phyloP scores from a whole-genome alignment of 2,797 vertebrate species.

The Semaprochilodus insignis region DNA sequence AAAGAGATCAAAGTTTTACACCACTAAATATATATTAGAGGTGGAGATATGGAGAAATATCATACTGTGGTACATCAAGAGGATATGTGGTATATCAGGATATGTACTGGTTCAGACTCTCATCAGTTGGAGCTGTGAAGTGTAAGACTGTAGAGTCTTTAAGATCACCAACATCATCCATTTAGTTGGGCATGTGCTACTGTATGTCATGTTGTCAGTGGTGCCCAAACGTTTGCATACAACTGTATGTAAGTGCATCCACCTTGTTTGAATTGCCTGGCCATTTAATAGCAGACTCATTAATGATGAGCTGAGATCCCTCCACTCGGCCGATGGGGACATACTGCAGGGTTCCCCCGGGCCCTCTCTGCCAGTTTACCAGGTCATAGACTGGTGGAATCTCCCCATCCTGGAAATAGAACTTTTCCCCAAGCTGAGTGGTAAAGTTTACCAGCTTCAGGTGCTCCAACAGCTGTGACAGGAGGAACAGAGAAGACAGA shows the following conservation, averaged over 20 bases:
- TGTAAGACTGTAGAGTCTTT: no score
- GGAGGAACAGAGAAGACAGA: not conserved
- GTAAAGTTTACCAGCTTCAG: slow-evolving; percentile 72
- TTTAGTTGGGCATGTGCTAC: no score
- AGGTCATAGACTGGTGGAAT: slow-evolving; percentile 77
- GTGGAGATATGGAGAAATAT: no score
- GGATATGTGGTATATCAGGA: no score
- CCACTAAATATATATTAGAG: no score
- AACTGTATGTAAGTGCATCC: slow-evolving; percentile 57
- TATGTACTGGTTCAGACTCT: no score
- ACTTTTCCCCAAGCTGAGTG: slow-evolving; percentile 72
- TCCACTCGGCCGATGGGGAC: slow-evolving; percentile 72
- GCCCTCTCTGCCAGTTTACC: slow-evolving; percentile 77
- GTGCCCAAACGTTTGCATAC: no score
- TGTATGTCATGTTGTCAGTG: no score
- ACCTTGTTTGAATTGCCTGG: slow-evolving; percentile 61
- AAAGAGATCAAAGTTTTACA: no score
- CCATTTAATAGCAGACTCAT: slow-evolving; percentile 77
- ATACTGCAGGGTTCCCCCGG: slow-evolving; percentile 62
- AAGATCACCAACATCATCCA: no score
- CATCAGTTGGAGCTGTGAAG: no score
- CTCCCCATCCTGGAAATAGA: slow-evolving; percentile 75
- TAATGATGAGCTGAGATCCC: slow-evolving; percentile 69
- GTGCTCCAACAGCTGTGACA: slow-evolving; percentile 70
- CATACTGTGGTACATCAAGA: no score